phyloP scores from a whole-genome alignment of 2,888 invertebrate genomes.

The Drosophila borealis region DNA sequence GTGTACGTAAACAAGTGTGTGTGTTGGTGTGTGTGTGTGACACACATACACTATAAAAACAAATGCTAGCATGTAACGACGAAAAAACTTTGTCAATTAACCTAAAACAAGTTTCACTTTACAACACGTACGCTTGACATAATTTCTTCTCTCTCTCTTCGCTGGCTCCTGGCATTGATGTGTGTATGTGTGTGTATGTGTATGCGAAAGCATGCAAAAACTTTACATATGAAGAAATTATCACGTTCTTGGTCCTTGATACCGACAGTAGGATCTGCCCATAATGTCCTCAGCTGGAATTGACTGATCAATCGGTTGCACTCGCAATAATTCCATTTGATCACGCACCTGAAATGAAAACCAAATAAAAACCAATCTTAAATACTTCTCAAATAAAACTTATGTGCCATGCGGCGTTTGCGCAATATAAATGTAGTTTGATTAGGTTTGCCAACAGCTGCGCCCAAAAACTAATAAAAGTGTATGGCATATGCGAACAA shows the following conservation, averaged over 20 bases:
- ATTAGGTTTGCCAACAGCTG: conserved; percentile 15
- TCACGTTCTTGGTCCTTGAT: conserved; percentile 85
- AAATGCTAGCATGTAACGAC: conserved; percentile 52
- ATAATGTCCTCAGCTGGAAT: conserved; percentile 87
- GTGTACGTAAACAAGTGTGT: conserved; percentile 1
- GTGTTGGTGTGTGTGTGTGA: conserved; percentile 8
- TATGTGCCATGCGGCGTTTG: conserved; percentile 18
- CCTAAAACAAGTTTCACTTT: conserved; percentile 78
- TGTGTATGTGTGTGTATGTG: conserved; percentile 4
- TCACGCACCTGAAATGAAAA: conserved; percentile 86
- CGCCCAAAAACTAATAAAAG: conserved; percentile 44
- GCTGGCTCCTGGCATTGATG: conserved; percentile 22
- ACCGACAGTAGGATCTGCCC: conserved; percentile 87
- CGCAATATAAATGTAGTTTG: conserved; percentile 23
- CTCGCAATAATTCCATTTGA: conserved; percentile 86
- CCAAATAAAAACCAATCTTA: conserved; percentile 21
- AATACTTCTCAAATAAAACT: conserved; percentile 11
- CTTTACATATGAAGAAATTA: conserved; percentile 75
- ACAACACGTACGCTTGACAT: conserved; percentile 73
- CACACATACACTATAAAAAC: conserved; percentile 43
- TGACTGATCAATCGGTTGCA: conserved; percentile 87
- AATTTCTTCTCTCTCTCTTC: conserved; percentile 48
- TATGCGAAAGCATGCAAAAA: conserved; percentile 15
- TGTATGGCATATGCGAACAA: conserved; percentile 54
- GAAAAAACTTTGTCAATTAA: conserved; percentile 78